A percentile compares a stretch with the other conserved stretches of the same genome.
These are phyloP conservation scores for Bembecia ichneumoniformis DNA, from an alignment of 2,888 invertebrate genomes.

Conservation along the genomic window DNA sequence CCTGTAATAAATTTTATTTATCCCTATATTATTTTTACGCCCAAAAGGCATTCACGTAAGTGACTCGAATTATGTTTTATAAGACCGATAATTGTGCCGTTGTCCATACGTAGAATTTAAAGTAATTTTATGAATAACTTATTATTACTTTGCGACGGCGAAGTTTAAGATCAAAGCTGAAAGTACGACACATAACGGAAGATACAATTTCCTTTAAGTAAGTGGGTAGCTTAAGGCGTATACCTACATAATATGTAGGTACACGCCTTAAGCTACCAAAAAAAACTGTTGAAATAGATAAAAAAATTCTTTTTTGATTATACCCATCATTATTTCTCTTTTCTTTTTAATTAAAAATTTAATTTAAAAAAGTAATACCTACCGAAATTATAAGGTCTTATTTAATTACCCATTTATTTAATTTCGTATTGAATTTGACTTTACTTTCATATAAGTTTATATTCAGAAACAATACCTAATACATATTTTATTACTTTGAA, in stretches of 20 bases:
- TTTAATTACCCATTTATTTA: no score
- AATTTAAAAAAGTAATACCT: no score
- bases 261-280: no score
- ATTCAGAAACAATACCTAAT: no score
- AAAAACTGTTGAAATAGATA: no score
- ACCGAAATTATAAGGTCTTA: no score
- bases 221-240: neutral
- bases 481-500: no score
- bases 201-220: neutral
- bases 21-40: slow-evolving; percentile 32
- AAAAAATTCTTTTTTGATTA: no score
- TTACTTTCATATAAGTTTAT: no score
- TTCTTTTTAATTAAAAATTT: no score
- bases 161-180: neutral
- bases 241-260: neutral
- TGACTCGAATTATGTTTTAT: slow-evolving; percentile 23
- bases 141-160: neutral
- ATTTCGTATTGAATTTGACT: no score
- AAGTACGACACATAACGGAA: neutral
- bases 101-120: slow-evolving; percentile 1
- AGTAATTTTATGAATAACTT: neutral
- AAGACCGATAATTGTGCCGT: slow-evolving; percentile 20
- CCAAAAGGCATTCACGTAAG: slow-evolving; percentile 31
- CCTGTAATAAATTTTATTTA: slow-evolving; percentile 43
- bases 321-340: no score